Evolutionary conservation across 2,888 invertebrate genomes (phyloP), one percentile per base, ranked within the genome.

Genomic region (Rugalucina vietnamica): DNA sequence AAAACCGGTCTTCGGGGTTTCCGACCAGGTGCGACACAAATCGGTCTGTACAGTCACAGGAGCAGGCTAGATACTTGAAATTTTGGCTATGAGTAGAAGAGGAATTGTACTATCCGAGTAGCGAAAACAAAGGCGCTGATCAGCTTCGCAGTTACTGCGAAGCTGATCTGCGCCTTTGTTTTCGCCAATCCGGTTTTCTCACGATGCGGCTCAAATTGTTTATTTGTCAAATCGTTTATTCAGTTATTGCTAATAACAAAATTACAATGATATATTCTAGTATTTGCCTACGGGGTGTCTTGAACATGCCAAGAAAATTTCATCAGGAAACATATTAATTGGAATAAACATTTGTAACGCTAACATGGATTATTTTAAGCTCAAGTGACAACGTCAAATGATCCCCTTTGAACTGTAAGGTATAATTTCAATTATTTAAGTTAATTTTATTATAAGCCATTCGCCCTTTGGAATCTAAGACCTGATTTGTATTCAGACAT

Each of bases 311-410:
- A 10, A 29, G 32, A 32, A 65, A 65, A 65, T 65, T 65, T 65
- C 34, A 65, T 65, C 65, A 43, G 80, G 74, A 69, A 73, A 34
- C 36, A 36, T 50, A 54, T 74, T 83, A 87, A 87, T 85, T 87
- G 85, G 54, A n/a, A 79, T 74, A 79, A 82, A 84, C 54, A 79
- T 76, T 78, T 76, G 81, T 79, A 74, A 79, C 70, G 84, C 79
- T 84, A 79, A 82, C 84, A 84, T 24, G 86, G 82, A 87, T 87
- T 82, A 87, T 84, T 84, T 82, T 80, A 80, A 54, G 78, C 84
- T 84, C 80, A 37, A 60, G 82, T 82, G 84, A 78, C 72, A 65
- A n/a, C 14, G 1, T 12, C 12, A 39, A 43, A 72, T 72, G 39
- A 72, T 24, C n/a, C 72, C 27, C 27, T n/a, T 37, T 43, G 72